Evolutionary conservation across 2,113 vertebrate genomes (phyloP).

Genomic region (Canis aureus): DNA sequence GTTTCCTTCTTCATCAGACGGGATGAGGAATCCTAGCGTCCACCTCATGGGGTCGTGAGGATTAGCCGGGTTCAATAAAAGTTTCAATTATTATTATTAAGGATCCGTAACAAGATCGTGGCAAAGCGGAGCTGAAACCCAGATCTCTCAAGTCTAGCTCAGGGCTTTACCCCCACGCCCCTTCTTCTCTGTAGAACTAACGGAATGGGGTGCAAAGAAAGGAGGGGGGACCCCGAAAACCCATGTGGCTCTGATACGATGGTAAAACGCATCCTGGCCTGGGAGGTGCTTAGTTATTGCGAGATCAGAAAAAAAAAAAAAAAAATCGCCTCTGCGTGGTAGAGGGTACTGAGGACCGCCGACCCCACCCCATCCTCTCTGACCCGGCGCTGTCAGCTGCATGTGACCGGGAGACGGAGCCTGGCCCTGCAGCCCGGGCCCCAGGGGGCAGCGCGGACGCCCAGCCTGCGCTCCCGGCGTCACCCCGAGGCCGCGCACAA

Average conservation of each 20-base stretch:
- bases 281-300: constrained; percentile 35
- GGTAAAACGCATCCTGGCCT: background rate
- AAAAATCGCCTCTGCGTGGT: constrained; percentile 28
- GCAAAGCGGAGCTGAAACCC: background rate
- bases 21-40: too few species aligned
- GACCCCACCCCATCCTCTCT: background rate
- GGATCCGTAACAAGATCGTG: background rate
- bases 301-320: constrained; percentile 46
- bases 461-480: constrained; percentile 71
- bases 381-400: constrained; percentile 52
- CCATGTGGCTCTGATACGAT: background rate
- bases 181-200: background rate
- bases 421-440: constrained; percentile 52
- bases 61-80: background rate
- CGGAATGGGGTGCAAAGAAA: background rate
- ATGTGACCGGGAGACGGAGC: background rate
- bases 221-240: background rate
- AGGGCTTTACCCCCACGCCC: background rate
- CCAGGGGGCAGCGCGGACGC: constrained; percentile 72
- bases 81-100: background rate
- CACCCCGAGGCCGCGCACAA: constrained; percentile 81
- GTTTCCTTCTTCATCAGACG: background rate
- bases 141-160: background rate
- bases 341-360: constrained; percentile 42
- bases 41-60: background rate